A percentile compares a stretch with the other conserved stretches of the same genome.
Evolutionary conservation across 1,140 invertebrate genomes (phyloP).

Genomic region (Tetranychus cinnabarinus): DNA sequence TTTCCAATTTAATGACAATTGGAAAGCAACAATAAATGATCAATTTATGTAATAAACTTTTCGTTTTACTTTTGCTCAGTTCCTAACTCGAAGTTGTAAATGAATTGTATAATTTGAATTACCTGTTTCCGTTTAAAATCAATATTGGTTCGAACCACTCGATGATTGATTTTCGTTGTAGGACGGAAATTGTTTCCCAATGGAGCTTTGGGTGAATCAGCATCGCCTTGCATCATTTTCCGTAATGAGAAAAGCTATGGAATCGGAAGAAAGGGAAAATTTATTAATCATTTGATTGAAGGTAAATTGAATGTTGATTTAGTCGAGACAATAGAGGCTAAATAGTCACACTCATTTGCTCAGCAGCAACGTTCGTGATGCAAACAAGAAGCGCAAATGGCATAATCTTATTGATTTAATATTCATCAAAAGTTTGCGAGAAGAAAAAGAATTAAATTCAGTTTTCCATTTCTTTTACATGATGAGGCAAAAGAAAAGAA

Average conservation of each 20-base stretch:
- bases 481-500: no score
- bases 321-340: no score
- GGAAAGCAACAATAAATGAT: background rate
- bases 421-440: no score
- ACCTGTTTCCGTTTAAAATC: slow-evolving; percentile 42
- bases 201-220: slow-evolving; percentile 55
- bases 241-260: slow-evolving; percentile 48
- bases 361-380: no score
- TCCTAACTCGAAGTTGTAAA: background rate
- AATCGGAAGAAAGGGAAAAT: slow-evolving; percentile 1
- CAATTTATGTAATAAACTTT: background rate
- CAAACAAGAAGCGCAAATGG: no score
- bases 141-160: slow-evolving; percentile 80
- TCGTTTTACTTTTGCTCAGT: background rate
- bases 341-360: no score
- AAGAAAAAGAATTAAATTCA: no score
- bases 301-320: background rate
- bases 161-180: slow-evolving; percentile 60
- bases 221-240: slow-evolving; percentile 62
- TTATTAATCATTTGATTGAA: background rate
- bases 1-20: background rate
- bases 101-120: background rate
- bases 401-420: no score
- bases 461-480: no score
- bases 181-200: slow-evolving; percentile 80